phyloP scores from a whole-genome alignment of 2,113 vertebrate species.

The Antennarius striatus region DNA sequence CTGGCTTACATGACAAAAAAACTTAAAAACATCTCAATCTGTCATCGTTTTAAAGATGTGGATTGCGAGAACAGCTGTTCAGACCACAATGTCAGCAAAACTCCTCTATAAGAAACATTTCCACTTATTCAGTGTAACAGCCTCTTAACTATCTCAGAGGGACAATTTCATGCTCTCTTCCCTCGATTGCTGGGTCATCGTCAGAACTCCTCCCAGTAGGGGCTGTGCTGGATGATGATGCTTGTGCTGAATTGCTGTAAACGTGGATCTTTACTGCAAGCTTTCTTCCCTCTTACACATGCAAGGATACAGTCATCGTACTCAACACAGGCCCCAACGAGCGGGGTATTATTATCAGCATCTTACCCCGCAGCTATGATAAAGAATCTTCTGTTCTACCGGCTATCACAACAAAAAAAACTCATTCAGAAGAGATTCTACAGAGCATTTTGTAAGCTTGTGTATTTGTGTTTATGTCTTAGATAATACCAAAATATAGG shows the following conservation, averaged over 20 bases:
- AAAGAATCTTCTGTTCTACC: slow-evolving; percentile 52
- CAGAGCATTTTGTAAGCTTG: slow-evolving; percentile 19
- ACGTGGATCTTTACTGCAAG: slow-evolving; percentile 38
- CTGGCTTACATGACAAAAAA: slow-evolving; percentile 10
- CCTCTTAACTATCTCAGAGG: slow-evolving; percentile 51
- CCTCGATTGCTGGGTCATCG: slow-evolving; percentile 58
- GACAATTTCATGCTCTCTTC: slow-evolving; percentile 66
- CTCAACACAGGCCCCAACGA: slow-evolving; percentile 41
- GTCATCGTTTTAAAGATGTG: slow-evolving; percentile 11
- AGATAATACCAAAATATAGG: slow-evolving; percentile 54
- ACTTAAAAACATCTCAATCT: slow-evolving; percentile 7
- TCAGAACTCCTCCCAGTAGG: slow-evolving; percentile 44
- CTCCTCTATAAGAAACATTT: slow-evolving; percentile 25
- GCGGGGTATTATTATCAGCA: slow-evolving; percentile 65
- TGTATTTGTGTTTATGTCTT: slow-evolving; percentile 17
- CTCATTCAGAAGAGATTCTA: slow-evolving; percentile 36
- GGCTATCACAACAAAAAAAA: slow-evolving; percentile 44
- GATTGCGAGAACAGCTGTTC: slow-evolving; percentile 10
- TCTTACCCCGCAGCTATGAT: slow-evolving; percentile 55
- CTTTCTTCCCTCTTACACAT: slow-evolving; percentile 18
- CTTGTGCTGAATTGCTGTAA: slow-evolving; percentile 49
- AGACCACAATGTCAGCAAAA: slow-evolving; percentile 7
- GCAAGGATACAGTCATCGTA: slow-evolving; percentile 42
- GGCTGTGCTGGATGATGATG: slow-evolving; percentile 41
- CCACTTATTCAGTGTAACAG: slow-evolving; percentile 41